A percentile compares a stretch with the other conserved stretches of the same genome.
Evolutionary conservation across 2,113 vertebrate species (phyloP).

Genomic region (Megaceryle torquata): DNA sequence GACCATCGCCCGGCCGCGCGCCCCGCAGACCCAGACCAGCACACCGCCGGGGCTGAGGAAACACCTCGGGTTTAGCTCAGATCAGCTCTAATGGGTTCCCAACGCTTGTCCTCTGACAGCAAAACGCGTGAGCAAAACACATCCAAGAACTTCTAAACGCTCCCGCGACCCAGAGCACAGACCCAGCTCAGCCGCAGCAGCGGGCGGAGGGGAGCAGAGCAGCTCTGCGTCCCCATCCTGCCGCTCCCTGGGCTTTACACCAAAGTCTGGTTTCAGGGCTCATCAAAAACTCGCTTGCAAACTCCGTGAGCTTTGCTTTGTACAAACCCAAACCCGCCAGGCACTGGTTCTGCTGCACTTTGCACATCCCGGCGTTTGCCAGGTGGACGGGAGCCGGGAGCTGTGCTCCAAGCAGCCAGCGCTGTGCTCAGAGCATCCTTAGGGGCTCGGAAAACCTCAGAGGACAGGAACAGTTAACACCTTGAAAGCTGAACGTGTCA

Average conservation of each 20-base stretch:
- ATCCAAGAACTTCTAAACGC: neutral
- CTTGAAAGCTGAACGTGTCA: neutral
- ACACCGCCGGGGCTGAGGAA: neutral
- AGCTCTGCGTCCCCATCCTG: no score
- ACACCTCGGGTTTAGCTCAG: neutral
- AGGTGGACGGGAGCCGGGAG: neutral
- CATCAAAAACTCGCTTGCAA: neutral
- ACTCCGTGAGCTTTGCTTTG: neutral
- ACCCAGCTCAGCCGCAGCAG: fast-evolving
- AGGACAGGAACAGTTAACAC: neutral
- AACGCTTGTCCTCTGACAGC: neutral
- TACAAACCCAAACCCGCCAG: neutral
- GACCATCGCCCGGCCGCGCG: no score
- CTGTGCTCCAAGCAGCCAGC: neutral
- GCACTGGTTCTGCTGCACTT: neutral
- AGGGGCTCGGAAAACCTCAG: neutral
- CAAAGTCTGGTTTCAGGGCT: neutral
- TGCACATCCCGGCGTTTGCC: neutral
- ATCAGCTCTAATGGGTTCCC: neutral
- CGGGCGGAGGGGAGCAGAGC: neutral
- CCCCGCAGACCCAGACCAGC: no score
- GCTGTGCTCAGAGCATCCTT: neutral
- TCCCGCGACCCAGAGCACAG: neutral
- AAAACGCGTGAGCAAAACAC: neutral
- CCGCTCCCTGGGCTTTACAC: no score